phyloP scores from a whole-genome alignment of 2,113 vertebrate genomes.

The Caloenas nicobarica region DNA sequence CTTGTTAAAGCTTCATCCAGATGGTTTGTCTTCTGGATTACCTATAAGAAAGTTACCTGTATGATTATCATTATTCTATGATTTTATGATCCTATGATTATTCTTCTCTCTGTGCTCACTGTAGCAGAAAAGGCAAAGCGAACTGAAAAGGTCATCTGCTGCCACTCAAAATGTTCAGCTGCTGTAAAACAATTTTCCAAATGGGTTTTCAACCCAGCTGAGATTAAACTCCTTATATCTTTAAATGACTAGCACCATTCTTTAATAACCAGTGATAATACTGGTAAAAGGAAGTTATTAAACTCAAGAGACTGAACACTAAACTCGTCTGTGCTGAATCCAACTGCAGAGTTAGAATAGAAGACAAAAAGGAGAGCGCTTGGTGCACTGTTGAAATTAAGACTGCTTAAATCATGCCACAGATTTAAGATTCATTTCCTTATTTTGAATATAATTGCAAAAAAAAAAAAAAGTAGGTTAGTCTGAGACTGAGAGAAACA shows the following conservation, averaged over 20 bases:
- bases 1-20: conserved; percentile 84
- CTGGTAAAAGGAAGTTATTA: not conserved
- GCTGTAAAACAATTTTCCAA: not conserved
- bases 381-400: not conserved
- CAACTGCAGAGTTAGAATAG: not conserved
- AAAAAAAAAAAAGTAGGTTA: not conserved
- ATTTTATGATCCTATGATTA: not conserved
- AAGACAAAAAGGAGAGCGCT: not conserved
- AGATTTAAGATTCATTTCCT: not conserved
- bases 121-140: not conserved
- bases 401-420: not conserved
- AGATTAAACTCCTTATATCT: not conserved
- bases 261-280: not conserved
- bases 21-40: conserved; percentile 84
- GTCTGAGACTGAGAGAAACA: not conserved
- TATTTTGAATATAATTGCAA: not conserved
- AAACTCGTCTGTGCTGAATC: not conserved
- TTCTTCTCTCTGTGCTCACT: not conserved
- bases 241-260: not conserved
- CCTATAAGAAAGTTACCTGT: conserved; percentile 66
- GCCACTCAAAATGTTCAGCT: not conserved
- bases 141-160: not conserved
- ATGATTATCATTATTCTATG: not conserved
- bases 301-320: not conserved
- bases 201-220: not conserved